A percentile compares a stretch with the other conserved stretches of the same genome.
Conservation (phyloP, 1,140 invertebrate species). For the Bathynomus jamesi region DNA sequence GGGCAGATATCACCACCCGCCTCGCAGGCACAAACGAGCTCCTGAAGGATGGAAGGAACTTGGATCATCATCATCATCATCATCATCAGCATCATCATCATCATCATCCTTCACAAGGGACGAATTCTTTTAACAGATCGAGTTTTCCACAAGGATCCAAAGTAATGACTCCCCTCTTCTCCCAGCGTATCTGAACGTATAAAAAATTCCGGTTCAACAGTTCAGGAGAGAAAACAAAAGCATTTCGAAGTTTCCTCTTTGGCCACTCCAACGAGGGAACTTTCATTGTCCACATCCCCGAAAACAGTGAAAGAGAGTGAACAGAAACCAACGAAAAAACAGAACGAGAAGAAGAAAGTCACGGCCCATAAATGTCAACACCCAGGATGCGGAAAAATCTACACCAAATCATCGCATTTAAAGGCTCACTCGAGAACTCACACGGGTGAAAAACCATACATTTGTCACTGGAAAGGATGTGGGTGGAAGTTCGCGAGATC, state of each 20-base stretch:
- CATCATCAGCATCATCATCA: no score
- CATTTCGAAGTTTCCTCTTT: constrained; percentile 5
- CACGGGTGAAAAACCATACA: constrained; percentile 62
- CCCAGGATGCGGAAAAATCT: constrained; percentile 59
- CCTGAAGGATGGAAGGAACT: constrained; percentile 15
- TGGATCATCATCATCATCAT: constrained; percentile 1
- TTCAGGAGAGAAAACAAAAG: constrained; percentile 13
- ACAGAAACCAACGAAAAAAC: constrained; percentile 21
- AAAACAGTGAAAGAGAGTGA: constrained; percentile 11
- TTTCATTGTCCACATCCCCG: background rate
- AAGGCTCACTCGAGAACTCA: constrained; percentile 58
- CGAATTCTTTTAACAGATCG: constrained; percentile 15
- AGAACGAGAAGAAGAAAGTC: constrained; percentile 24
- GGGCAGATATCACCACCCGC: constrained; percentile 50
- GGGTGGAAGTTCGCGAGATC: constrained; percentile 62
- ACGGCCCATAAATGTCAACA: constrained; percentile 55
- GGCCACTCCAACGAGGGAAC: constrained; percentile 30
- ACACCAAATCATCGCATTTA: constrained; percentile 63
- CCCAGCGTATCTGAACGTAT: constrained; percentile 47
- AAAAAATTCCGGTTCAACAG: constrained; percentile 17
- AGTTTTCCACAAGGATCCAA: constrained; percentile 35
- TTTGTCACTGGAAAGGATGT: constrained; percentile 59
- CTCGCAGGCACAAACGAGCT: constrained; percentile 44
- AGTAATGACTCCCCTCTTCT: constrained; percentile 51
- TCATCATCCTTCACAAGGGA: background rate